Conservation (phyloP, 2,797 vertebrate species). For the Mionectes olivaceus region DNA sequence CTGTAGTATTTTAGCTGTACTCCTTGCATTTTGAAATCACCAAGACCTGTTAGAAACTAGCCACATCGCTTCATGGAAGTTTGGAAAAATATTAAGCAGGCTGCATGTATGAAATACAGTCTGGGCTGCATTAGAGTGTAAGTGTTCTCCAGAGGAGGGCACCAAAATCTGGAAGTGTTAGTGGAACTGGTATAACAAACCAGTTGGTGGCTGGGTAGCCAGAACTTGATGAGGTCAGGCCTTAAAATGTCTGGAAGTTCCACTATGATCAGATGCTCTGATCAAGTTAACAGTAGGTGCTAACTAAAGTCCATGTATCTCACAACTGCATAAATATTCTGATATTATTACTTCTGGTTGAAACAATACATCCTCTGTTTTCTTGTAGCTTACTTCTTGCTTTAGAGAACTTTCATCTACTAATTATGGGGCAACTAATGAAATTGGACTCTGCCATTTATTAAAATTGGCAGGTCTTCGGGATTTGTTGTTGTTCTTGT, state of each 20-base stretch:
- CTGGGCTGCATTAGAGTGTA: background rate
- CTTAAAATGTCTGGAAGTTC: background rate
- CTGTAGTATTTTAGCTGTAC: background rate
- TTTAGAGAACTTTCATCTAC: background rate
- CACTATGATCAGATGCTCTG: background rate
- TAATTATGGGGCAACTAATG: background rate
- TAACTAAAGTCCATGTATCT: background rate
- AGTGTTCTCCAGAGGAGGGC: background rate
- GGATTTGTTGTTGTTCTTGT: background rate
- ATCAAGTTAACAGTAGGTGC: rapidly evolving
- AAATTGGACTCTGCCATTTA: background rate
- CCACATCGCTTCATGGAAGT: background rate
- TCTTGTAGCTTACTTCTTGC: background rate
- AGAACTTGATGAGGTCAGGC: rapidly evolving
- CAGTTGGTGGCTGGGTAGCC: background rate
- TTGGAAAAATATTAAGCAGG: background rate
- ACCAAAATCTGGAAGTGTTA: background rate
- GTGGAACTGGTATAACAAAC: background rate
- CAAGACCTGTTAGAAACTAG: background rate
- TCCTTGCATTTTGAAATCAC: background rate
- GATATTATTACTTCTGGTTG: background rate
- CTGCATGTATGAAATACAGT: background rate
- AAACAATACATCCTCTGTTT: background rate
- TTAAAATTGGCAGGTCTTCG: background rate
- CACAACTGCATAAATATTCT: background rate